phyloP scores from a whole-genome alignment of 1,140 invertebrate genomes.

The Drosophila kohkoa region DNA sequence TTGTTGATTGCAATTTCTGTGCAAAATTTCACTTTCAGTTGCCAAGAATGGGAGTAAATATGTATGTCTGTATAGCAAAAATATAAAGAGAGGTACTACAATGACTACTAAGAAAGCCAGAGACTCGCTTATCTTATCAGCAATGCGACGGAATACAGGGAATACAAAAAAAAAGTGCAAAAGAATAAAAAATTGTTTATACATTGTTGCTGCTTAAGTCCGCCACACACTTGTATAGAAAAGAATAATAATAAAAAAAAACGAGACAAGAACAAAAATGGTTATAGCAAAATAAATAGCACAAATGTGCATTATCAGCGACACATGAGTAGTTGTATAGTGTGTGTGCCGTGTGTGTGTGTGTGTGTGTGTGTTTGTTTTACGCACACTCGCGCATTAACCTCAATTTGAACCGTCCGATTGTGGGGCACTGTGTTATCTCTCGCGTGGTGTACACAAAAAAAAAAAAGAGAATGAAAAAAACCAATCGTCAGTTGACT shows the following conservation, averaged over 20 bases:
- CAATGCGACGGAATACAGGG: conserved; percentile 39
- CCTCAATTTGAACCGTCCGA: conserved; percentile 79
- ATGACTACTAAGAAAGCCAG: conserved; percentile 7
- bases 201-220: conserved; percentile 36
- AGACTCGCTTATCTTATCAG: conserved; percentile 49
- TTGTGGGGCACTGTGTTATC: conserved; percentile 82
- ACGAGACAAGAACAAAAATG: conserved; percentile 23
- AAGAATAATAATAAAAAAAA: conserved; percentile 47
- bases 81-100: conserved; percentile 9
- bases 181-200: conserved; percentile 39
- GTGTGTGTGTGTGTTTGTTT: conserved; percentile 34
- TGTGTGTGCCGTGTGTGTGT: conserved; percentile 18
- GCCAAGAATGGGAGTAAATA: conserved; percentile 2
- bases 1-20: conserved; percentile 11
- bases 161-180: conserved; percentile 36
- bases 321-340: conserved; percentile 50
- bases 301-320: conserved; percentile 81
- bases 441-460: conserved; percentile 39
- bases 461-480: conserved; percentile 22
- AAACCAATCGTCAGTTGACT: conserved; percentile 56
- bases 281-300: conserved; percentile 77
- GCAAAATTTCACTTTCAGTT: conserved; percentile 47
- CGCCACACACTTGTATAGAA: conserved; percentile 47
- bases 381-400: conserved; percentile 56
- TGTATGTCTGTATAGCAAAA: neutral